Evolutionary conservation across 2,888 invertebrate species (phyloP).

Genomic region (Philereme transversata): DNA sequence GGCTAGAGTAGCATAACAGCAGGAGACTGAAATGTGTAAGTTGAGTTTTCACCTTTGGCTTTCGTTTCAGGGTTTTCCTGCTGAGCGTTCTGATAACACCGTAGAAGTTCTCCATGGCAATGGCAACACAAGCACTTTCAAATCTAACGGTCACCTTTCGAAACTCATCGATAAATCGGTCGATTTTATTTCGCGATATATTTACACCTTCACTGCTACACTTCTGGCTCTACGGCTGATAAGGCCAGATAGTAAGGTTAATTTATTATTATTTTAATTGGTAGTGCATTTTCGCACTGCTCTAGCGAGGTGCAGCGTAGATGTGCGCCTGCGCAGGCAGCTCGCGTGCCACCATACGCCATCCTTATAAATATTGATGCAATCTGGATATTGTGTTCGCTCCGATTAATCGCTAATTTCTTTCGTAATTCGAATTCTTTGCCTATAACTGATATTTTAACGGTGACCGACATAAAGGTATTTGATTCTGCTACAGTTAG

Average conservation of each 20-base stretch:
- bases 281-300: constrained; percentile 53
- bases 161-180: constrained; percentile 33
- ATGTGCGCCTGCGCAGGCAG: constrained; percentile 60
- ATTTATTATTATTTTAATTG: constrained; percentile 6
- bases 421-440: constrained; percentile 64
- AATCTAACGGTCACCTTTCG: constrained; percentile 32
- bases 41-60: constrained; percentile 59
- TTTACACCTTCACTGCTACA: constrained; percentile 9
- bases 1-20: no score
- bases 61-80: constrained; percentile 74
- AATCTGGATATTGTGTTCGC: constrained; percentile 68
- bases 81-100: constrained; percentile 75
- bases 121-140: constrained; percentile 44
- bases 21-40: no score
- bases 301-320: constrained; percentile 68
- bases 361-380: constrained; percentile 80
- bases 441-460: constrained; percentile 40
- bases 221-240: constrained; percentile 1
- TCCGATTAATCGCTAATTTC: constrained; percentile 72
- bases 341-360: constrained; percentile 59
- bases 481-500: constrained; percentile 3
- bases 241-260: background rate
- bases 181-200: constrained; percentile 12
- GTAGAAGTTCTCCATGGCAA: constrained; percentile 72
- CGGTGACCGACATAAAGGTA: constrained; percentile 33